Conservation (phyloP, 2,797 vertebrate genomes). For the Micropoecilia bifurca region DNA sequence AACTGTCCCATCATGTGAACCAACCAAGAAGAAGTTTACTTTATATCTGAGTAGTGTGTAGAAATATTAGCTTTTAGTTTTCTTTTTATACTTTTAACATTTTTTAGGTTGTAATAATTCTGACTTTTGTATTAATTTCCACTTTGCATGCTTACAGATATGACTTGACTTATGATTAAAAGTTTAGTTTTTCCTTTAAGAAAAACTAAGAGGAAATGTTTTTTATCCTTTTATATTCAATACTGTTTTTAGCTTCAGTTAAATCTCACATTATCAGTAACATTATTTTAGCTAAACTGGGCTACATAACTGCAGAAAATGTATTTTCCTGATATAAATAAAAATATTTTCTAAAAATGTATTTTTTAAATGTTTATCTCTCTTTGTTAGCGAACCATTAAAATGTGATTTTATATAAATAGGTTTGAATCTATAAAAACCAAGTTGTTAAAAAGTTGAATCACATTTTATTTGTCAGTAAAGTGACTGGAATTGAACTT, state of each 20-base stretch:
- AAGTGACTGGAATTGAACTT: neutral
- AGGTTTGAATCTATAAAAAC: neutral
- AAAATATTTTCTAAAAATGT: constrained; percentile 52
- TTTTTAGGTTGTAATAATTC: neutral
- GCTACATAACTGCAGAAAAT: constrained; percentile 15
- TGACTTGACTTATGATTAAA: constrained; percentile 3
- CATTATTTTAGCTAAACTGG: neutral
- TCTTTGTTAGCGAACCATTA: neutral
- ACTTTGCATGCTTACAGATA: neutral
- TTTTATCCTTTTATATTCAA: neutral
- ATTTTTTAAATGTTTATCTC: neutral
- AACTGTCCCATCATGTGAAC: constrained; percentile 79
- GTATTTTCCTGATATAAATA: constrained; percentile 60
- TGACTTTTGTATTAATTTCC: neutral
- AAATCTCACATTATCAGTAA: neutral
- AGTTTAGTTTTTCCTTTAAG: neutral
- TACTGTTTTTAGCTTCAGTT: neutral
- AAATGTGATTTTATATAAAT: neutral
- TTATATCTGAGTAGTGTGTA: constrained; percentile 18
- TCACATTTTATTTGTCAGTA: neutral
- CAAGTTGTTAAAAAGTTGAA: neutral
- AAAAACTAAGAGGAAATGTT: neutral
- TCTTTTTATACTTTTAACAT: neutral
- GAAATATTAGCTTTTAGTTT: neutral
- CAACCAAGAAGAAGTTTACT: neutral